Conservation (phyloP, 2,113 vertebrate species). For the Nothocercus nigrocapillus region DNA sequence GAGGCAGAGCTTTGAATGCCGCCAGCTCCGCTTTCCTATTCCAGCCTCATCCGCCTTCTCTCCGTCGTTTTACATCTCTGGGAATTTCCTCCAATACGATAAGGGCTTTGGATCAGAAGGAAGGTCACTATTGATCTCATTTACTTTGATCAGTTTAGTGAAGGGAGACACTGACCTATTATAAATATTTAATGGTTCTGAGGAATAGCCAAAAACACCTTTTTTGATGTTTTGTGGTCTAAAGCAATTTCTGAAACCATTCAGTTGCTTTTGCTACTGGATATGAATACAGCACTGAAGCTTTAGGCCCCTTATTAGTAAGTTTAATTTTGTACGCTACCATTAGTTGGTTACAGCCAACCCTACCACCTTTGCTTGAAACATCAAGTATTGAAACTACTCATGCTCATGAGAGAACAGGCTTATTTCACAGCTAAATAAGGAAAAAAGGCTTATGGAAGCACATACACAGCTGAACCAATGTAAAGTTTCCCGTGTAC, state of each 20-base stretch:
- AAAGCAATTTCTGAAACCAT: background rate
- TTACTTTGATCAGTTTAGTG: conserved; percentile 10
- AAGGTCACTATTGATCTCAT: conserved; percentile 6
- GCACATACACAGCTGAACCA: background rate
- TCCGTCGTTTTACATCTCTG: background rate
- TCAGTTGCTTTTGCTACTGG: background rate
- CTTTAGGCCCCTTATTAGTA: background rate
- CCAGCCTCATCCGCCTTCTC: background rate
- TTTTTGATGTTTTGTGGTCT: background rate
- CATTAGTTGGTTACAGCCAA: background rate
- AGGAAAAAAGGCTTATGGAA: conserved; percentile 35
- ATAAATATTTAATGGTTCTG: background rate
- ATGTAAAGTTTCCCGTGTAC: conserved; percentile 18
- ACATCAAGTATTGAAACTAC: background rate
- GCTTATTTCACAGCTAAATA: background rate
- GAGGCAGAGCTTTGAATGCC: background rate
- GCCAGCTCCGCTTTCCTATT: background rate
- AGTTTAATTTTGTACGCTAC: background rate
- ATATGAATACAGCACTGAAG: background rate
- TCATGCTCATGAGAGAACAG: background rate
- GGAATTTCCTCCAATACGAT: background rate
- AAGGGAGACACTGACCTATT: background rate
- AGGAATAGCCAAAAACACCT: background rate
- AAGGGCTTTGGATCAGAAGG: background rate
- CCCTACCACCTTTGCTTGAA: background rate